Conservation (phyloP, 2,113 vertebrate species). For the Phyllostomus discolor region DNA sequence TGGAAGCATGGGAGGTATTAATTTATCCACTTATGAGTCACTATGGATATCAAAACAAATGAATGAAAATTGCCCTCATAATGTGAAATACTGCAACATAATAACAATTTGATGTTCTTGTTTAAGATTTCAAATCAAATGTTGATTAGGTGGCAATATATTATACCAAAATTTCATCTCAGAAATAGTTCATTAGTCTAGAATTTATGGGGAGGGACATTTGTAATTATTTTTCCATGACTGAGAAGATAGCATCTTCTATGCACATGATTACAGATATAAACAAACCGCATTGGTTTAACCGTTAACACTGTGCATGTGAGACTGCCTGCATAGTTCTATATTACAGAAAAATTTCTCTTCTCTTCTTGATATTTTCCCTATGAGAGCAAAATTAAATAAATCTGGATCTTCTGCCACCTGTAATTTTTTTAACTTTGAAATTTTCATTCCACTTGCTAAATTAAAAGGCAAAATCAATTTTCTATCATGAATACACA, state of each 20-base stretch:
- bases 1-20: slow-evolving; percentile 44
- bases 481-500: background rate
- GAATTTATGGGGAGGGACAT: background rate
- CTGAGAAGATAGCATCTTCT: background rate
- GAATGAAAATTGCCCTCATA: slow-evolving; percentile 53
- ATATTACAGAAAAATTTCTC: background rate
- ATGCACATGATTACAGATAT: background rate
- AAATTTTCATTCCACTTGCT: background rate
- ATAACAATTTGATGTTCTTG: slow-evolving; percentile 39
- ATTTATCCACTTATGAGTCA: slow-evolving; percentile 56
- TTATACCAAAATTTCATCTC: slow-evolving; percentile 37
- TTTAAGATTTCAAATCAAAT: slow-evolving; percentile 40
- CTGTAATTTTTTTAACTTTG: background rate
- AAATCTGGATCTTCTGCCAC: background rate
- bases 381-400: background rate
- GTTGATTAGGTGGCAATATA: slow-evolving; percentile 50
- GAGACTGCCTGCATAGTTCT: background rate
- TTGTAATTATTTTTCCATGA: background rate
- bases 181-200: slow-evolving; percentile 42
- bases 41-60: slow-evolving; percentile 33
- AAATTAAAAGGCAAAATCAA: background rate
- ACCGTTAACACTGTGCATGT: background rate
- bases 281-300: background rate
- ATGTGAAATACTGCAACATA: background rate
- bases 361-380: background rate